A percentile compares a stretch with the other conserved stretches of the same genome.
Evolutionary conservation across 1,140 invertebrate species (phyloP).

Genomic region (Zophobas atratus): DNA sequence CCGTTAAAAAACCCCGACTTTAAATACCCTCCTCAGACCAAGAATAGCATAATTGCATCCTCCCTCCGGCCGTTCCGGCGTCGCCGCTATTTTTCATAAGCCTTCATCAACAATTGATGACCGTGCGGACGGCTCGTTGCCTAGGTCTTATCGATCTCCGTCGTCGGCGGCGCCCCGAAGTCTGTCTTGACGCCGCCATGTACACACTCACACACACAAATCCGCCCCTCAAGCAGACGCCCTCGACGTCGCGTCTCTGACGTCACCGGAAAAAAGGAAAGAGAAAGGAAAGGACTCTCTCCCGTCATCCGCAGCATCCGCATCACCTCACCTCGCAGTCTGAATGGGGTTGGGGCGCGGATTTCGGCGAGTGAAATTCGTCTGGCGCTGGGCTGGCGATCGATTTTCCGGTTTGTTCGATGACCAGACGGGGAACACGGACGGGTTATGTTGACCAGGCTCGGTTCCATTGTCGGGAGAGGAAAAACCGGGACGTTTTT

Average conservation of each 20-base stretch:
- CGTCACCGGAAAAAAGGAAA: constrained; percentile 47
- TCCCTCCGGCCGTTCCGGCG: constrained; percentile 4
- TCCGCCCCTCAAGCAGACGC: constrained; percentile 24
- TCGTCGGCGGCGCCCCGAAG: constrained; percentile 46
- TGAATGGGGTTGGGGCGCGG: constrained; percentile 17
- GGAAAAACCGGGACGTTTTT: not conserved
- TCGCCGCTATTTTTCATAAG: constrained; percentile 38
- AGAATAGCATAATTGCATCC: not conserved
- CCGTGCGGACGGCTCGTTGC: constrained; percentile 48
- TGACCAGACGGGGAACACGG: not conserved
- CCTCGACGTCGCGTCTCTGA: constrained; percentile 44
- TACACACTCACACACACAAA: constrained; percentile 25
- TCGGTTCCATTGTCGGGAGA: not conserved
- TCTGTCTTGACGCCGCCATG: constrained; percentile 38
- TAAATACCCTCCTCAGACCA: too few relatives aligned
- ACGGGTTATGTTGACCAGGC: not conserved
- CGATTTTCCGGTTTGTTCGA: constrained; percentile 9
- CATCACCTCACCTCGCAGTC: constrained; percentile 28
- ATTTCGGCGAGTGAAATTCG: constrained; percentile 28
- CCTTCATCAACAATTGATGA: constrained; percentile 52
- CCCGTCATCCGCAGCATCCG: constrained; percentile 33
- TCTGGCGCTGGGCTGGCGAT: constrained; percentile 11
- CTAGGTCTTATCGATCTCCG: constrained; percentile 53
- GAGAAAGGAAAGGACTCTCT: constrained; percentile 41
- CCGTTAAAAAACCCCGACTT: too few relatives aligned